Evolutionary conservation across 2,888 invertebrate genomes (phyloP), one percentile per base, ranked within the genome.

Genomic region (Lottia gigantea): DNA sequence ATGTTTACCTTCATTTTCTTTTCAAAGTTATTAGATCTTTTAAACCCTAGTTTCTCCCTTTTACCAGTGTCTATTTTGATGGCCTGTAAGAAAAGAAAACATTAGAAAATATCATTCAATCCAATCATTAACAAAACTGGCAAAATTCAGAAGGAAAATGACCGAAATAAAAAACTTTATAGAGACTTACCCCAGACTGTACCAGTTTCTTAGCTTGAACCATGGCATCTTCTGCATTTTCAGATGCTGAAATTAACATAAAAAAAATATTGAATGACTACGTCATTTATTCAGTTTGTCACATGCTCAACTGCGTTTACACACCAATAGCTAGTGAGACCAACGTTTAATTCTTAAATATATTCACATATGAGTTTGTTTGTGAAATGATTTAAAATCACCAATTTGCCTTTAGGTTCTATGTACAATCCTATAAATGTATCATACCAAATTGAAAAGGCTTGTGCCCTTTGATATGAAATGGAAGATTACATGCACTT

Each of bases 131-230:
- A 46, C n/a, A 19, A 19, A 23, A n/a, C 25, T 55, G 31, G 31
- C 6, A 31, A 31, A 4, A 31, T 31, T 31, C 6, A n/a, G n/a
- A 31, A 31, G 3, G 2, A 2, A 31, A 31, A 31, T 31, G 6
- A 31, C 2, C 6, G 31, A 31, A 31, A 4, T 4, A 31, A 31
- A 31, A 31, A 31, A 31, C 3, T 31, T 31, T 31, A 4, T 4
- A 61, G 16, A 19, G 15, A 78, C 83, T 95, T 67, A 95, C 96
- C 14, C 97, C 97, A 76, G 95, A 95, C 89, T 95, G 95, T 2
- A 97, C 93, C n/a, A 97, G 90, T 87, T 97, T 97, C 71, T 96
- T 94, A 0, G 97, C 97, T 40, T 96, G 95, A 90, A 97, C 97
- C 64, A 96, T 92, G 2, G 97, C 97, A 91, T 97, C 96, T 71